Evolutionary conservation across 2,888 invertebrate genomes (phyloP).

Genomic region (Aleiodes testaceus): DNA sequence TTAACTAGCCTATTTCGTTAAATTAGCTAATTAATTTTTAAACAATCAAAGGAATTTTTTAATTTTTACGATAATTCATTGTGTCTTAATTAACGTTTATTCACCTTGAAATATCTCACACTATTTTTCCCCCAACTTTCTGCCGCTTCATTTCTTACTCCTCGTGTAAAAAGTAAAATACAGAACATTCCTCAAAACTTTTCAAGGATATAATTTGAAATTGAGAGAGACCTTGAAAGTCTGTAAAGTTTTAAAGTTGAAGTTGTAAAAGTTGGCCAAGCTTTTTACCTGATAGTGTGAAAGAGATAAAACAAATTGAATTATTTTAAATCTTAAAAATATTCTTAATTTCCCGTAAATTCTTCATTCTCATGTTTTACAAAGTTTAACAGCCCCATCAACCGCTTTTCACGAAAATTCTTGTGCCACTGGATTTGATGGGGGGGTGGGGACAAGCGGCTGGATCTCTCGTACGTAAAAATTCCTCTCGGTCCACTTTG

Average conservation of each 20-base stretch:
- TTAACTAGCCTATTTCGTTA: slow-evolving; percentile 29
- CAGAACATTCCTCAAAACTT: slow-evolving; percentile 23
- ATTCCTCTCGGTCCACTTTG: slow-evolving; percentile 63
- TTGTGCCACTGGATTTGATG: slow-evolving; percentile 13
- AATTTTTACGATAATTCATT: too few relatives aligned
- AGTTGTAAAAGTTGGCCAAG: not conserved
- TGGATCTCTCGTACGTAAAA: slow-evolving; percentile 62
- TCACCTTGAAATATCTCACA: slow-evolving; percentile 16
- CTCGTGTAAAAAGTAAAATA: slow-evolving; percentile 17
- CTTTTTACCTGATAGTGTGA: not conserved
- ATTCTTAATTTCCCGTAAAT: not conserved
- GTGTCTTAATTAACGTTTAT: slow-evolving; percentile 28
- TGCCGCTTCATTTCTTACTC: not conserved
- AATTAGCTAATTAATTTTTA: slow-evolving; percentile 62
- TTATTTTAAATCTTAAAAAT: not conserved
- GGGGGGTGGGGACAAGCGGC: slow-evolving; percentile 32
- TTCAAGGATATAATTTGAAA: slow-evolving; percentile 27
- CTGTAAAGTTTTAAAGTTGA: slow-evolving; percentile 19
- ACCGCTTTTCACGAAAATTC: slow-evolving; percentile 46
- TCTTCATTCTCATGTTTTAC: not conserved
- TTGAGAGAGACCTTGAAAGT: slow-evolving; percentile 27
- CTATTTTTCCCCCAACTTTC: slow-evolving; percentile 15
- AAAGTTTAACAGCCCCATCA: slow-evolving; percentile 29
- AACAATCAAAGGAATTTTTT: not conserved
- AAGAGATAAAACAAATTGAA: not conserved